Percentiles rank a stretch among this genome's conserved stretches.
These are phyloP conservation scores for Harpalus rubripes DNA, from an alignment of 2,888 invertebrate species.

Conservation along the genomic window DNA sequence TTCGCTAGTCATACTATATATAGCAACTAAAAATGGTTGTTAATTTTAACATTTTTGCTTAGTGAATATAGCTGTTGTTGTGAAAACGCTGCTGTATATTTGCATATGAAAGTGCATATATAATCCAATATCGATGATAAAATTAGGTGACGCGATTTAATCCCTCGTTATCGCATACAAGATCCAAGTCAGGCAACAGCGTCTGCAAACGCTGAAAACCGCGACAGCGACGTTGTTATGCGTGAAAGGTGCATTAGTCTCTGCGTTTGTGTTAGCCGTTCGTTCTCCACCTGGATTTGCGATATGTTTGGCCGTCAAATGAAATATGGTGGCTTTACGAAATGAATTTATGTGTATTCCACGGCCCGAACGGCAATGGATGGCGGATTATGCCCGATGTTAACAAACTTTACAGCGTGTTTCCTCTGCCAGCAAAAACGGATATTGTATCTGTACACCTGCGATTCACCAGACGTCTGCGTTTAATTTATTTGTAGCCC, in stretches of 20 bases:
- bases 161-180: constrained; percentile 44
- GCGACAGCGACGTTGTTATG: background rate
- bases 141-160: constrained; percentile 53
- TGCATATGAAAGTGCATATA: constrained; percentile 58
- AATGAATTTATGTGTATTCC: constrained; percentile 62
- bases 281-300: constrained; percentile 50
- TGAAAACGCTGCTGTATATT: constrained; percentile 34
- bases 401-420: constrained; percentile 57
- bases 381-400: constrained; percentile 59
- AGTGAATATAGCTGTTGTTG: too few relatives aligned
- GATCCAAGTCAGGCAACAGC: constrained; percentile 22
- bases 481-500: constrained; percentile 60
- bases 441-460: constrained; percentile 57
- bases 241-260: constrained; percentile 44
- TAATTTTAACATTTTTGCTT: too few relatives aligned
- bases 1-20: too few relatives aligned
- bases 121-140: constrained; percentile 60
- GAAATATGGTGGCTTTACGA: constrained; percentile 63
- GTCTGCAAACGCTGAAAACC: constrained; percentile 26
- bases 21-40: too few relatives aligned
- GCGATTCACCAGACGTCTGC: constrained; percentile 24
- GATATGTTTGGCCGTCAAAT: constrained; percentile 60
- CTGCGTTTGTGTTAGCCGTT: constrained; percentile 13
- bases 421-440: constrained; percentile 46
- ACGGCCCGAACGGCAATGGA: constrained; percentile 56